Evolutionary conservation across 2,113 vertebrate genomes (phyloP), one percentile per base, ranked within the genome.

Genomic region (Sebastes schlegelii): DNA sequence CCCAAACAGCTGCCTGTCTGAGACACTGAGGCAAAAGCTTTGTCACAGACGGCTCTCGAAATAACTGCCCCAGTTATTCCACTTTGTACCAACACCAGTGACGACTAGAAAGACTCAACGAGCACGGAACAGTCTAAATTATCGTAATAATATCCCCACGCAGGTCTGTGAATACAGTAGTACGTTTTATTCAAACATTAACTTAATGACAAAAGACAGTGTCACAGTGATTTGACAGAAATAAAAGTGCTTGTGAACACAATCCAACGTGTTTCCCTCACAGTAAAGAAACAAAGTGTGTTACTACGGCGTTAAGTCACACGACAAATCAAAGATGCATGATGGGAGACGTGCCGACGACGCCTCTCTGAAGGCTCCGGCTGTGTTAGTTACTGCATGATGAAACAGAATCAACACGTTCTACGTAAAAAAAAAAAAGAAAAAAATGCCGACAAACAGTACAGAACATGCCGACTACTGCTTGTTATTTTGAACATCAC

Each of bases 161-260:
- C 77, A 45, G 10, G 16, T 74, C 19, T 80, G 78, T 85, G 84
- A 88, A 90, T 87, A 73, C 81, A 71, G 54, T 72, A 80, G 34
- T 91, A 87, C 68, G 81, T 80, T 91, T 92, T 91, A 92, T 94
- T 93, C 14, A 86, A 89, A 89, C 78, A 34, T 58, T 46, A 67
- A 66, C 63, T 74, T 73, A 75, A 89, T 70, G 82, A 88, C 63
- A 79, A 87, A 85, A 76, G 60, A 88, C 73, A 58, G 52, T 10
- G 58, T 93, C 88, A 92, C 91, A 91, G 89, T 92, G 90, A 88
- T 86, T 78, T 69, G 81, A 93, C 83, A 26, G 63, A 90, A 88
- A 77, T 52, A 84, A 89, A 94, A 89, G 83, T 91, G 85, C 75
- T 87, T 55, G 79, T 4, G 9, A 79, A 89, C 51, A 88, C 70